These are phyloP conservation scores for Dryomyza anilis DNA, from an alignment of 2,888 invertebrate species.

Conservation along the genomic window DNA sequence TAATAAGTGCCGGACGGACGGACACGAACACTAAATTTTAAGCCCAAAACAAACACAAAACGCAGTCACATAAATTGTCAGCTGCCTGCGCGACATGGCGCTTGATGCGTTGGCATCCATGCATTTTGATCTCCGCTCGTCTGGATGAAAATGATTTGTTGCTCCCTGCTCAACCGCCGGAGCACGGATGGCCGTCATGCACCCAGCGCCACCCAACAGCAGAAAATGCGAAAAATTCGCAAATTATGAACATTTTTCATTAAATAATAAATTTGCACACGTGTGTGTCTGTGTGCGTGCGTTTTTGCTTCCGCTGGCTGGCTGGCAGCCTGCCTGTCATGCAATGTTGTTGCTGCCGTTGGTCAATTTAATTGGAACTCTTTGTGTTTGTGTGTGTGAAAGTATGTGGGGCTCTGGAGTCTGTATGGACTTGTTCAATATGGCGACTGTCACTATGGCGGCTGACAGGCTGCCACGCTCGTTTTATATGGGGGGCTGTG, in stretches of 20 bases:
- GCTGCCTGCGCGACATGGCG: slow-evolving; percentile 2
- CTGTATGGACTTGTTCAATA: not conserved
- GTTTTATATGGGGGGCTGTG: not conserved
- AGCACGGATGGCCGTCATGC: not conserved
- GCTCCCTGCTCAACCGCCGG: not conserved
- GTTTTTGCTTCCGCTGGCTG: not conserved
- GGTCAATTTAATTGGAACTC: slow-evolving; percentile 1
- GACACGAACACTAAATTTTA: slow-evolving; percentile 7
- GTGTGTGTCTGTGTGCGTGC: not conserved
- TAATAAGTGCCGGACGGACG: slow-evolving; percentile 25
- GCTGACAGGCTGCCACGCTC: not conserved
- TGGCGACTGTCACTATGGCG: slow-evolving; percentile 6
- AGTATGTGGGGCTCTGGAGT: not conserved
- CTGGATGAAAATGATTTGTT: not conserved
- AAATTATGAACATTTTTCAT: slow-evolving; percentile 4
- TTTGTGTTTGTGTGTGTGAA: not conserved
- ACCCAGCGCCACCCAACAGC: not conserved
- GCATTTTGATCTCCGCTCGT: slow-evolving; percentile 5
- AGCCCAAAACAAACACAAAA: slow-evolving; percentile 16
- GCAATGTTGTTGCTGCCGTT: not conserved
- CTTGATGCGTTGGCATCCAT: slow-evolving; percentile 1
- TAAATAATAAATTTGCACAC: not conserved
- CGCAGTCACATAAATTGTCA: slow-evolving; percentile 6
- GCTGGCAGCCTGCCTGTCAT: not conserved
- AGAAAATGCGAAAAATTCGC: not conserved